phyloP scores from a whole-genome alignment of 2,888 invertebrate species.

The Phyto melanocephala region DNA sequence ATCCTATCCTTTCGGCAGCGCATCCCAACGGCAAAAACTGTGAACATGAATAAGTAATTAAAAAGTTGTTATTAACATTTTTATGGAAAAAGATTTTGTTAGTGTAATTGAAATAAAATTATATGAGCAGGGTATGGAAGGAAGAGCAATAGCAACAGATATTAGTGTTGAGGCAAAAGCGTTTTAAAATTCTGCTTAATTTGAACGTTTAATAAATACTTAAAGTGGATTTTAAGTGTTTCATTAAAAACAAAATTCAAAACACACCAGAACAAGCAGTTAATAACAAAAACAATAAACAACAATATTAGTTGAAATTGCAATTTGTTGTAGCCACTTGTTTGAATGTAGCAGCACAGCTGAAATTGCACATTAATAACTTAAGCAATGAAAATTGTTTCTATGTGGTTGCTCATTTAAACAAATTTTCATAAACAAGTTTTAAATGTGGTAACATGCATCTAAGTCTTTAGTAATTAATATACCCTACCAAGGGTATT shows the following conservation, averaged over 20 bases:
- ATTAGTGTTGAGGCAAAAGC: not conserved
- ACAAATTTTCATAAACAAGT: too few species aligned
- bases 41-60: conserved; percentile 68
- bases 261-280: not conserved
- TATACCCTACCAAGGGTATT: too few species aligned
- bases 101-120: conserved; percentile 63
- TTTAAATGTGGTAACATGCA: too few species aligned
- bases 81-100: conserved; percentile 57
- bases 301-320: not conserved
- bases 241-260: conserved; percentile 30
- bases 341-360: not conserved
- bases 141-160: conserved; percentile 18
- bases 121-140: too few species aligned
- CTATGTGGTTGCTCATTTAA: too few species aligned
- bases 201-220: conserved; percentile 52
- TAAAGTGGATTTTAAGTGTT: conserved; percentile 50
- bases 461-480: too few species aligned
- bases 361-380: too few species aligned
- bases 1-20: not conserved
- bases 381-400: not conserved
- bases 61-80: conserved; percentile 68
- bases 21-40: conserved; percentile 36
- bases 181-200: conserved; percentile 48
- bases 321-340: conserved; percentile 31
- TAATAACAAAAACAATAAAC: not conserved